phyloP scores from a whole-genome alignment of 2,113 vertebrate genomes.

The Gobio gobio region DNA sequence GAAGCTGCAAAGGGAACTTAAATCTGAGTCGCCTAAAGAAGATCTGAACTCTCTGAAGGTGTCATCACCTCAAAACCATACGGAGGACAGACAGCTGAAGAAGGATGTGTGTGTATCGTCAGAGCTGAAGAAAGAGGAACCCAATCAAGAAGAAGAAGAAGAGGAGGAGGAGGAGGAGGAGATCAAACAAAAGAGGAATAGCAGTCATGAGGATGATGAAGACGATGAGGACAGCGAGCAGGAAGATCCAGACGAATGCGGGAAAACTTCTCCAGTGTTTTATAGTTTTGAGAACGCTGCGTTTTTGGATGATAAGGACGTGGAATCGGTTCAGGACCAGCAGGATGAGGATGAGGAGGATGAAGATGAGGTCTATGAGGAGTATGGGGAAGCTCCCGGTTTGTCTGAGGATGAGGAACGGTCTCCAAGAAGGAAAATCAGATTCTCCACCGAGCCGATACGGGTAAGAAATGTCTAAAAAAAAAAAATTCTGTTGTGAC shows the following conservation, averaged over 20 bases:
- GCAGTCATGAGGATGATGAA: conserved; percentile 62
- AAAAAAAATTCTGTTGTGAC: too few relatives aligned
- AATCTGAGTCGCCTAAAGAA: conserved; percentile 57
- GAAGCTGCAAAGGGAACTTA: conserved; percentile 54
- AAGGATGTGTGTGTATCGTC: conserved; percentile 50
- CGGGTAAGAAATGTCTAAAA: conserved; percentile 72
- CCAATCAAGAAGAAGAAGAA: conserved; percentile 51
- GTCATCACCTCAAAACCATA: conserved; percentile 28
- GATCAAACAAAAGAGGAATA: conserved; percentile 38
- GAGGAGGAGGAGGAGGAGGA: conserved; percentile 61
- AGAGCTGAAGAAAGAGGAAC: conserved; percentile 61
- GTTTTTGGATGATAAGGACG: conserved; percentile 86
- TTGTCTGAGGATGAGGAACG: conserved; percentile 89
- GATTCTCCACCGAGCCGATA: conserved; percentile 88
- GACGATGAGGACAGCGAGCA: conserved; percentile 58
- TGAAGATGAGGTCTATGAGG: conserved; percentile 74
- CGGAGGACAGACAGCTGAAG: conserved; percentile 47
- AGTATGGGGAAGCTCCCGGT: conserved; percentile 83
- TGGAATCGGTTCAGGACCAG: conserved; percentile 72
- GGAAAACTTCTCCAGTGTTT: conserved; percentile 71
- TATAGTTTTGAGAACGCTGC: conserved; percentile 89
- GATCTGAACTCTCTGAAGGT: conserved; percentile 37
- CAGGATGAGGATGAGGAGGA: conserved; percentile 65
- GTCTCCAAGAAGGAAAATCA: conserved; percentile 78
- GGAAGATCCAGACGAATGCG: conserved; percentile 65